Percentiles rank a stretch among this genome's conserved stretches.
phyloP scores from a whole-genome alignment of 2,113 vertebrate genomes.

The Scophthalmus maximus region DNA sequence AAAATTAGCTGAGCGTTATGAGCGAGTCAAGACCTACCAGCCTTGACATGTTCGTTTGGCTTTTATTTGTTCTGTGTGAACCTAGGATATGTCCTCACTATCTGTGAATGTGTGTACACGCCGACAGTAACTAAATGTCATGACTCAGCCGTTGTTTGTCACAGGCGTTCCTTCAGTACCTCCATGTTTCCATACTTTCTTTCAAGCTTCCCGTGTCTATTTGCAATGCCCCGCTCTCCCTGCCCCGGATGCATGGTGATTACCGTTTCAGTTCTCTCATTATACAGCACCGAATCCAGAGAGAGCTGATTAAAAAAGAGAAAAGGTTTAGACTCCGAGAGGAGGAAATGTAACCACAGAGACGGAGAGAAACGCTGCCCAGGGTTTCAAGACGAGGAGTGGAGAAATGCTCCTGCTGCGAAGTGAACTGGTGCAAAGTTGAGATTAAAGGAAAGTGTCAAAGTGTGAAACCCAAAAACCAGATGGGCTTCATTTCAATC shows the following conservation, averaged over 20 bases:
- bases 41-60: not conserved
- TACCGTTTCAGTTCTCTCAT: conserved; percentile 69
- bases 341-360: conserved; percentile 24
- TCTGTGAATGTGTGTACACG: conserved; percentile 6
- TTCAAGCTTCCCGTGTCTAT: conserved; percentile 5
- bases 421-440: not conserved
- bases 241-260: conserved; percentile 59
- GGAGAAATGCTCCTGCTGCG: not conserved
- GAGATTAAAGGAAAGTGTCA: conserved; percentile 28
- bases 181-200: not conserved
- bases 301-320: conserved; percentile 74
- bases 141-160: not conserved
- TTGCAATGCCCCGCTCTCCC: conserved; percentile 37
- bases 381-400: conserved; percentile 5
- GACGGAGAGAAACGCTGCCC: conserved; percentile 8
- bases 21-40: conserved; percentile 12
- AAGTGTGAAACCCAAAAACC: not conserved
- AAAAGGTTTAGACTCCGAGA: conserved; percentile 42
- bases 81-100: not conserved
- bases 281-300: conserved; percentile 64
- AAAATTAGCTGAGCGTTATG: conserved; percentile 40
- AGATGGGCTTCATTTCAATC: conserved; percentile 10
- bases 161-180: not conserved
- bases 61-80: no score
- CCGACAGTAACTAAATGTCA: no score